phyloP scores from a whole-genome alignment of 2,113 vertebrate species.

The Dolichotis patagonum region DNA sequence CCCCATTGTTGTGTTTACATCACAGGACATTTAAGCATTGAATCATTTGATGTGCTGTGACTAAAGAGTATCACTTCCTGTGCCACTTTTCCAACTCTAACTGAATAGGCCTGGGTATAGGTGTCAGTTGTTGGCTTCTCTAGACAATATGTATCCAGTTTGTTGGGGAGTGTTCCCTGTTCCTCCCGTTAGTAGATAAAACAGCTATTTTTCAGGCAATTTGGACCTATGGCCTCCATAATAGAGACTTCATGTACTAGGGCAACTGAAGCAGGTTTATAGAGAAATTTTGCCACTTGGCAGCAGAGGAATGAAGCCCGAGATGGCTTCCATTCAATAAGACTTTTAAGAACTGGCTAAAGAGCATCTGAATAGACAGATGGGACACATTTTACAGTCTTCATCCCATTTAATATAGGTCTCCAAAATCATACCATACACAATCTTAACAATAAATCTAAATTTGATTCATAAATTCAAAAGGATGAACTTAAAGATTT shows the following conservation, averaged over 20 bases:
- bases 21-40: conserved; percentile 61
- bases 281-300: conserved; percentile 45
- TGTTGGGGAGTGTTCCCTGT: conserved; percentile 71
- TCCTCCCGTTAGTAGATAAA: conserved; percentile 82
- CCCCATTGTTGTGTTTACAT: conserved; percentile 64
- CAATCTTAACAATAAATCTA: background rate
- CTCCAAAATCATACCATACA: background rate
- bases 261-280: conserved; percentile 67
- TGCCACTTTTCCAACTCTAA: conserved; percentile 65
- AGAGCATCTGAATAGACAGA: conserved; percentile 24
- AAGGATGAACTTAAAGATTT: background rate
- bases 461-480: conserved; percentile 35
- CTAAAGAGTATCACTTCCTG: conserved; percentile 60
- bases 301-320: conserved; percentile 66
- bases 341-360: conserved; percentile 59
- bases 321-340: conserved; percentile 62
- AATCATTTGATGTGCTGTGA: conserved; percentile 75
- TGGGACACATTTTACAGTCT: conserved; percentile 23
- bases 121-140: conserved; percentile 60
- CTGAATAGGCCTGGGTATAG: conserved; percentile 62
- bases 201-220: conserved; percentile 83
- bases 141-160: conserved; percentile 52
- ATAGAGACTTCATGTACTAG: conserved; percentile 66
- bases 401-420: background rate
- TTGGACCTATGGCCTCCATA: conserved; percentile 71